Conservation (phyloP, 2,888 invertebrate species). For the Cataglyphis albicans region DNA sequence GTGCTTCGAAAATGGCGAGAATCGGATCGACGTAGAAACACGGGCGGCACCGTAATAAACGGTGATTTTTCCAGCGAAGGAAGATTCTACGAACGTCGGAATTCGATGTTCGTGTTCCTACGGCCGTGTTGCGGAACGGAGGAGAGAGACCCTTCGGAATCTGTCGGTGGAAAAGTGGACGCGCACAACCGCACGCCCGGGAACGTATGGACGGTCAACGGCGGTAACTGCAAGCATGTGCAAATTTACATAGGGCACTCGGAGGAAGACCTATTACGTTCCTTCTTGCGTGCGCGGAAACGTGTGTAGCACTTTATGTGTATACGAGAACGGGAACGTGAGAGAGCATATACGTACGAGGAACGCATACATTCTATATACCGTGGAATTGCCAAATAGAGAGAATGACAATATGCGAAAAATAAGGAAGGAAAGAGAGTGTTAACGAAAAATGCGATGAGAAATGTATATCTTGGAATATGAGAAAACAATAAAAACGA, state of each 20-base stretch:
- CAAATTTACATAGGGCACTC: constrained; percentile 74
- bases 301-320: background rate
- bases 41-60: constrained; percentile 16
- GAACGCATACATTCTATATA: constrained; percentile 32
- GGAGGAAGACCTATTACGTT: constrained; percentile 75
- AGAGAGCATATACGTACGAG: constrained; percentile 14
- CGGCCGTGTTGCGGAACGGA: constrained; percentile 18
- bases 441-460: background rate
- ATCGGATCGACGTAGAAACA: constrained; percentile 9
- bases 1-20: constrained; percentile 31
- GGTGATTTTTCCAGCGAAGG: constrained; percentile 18
- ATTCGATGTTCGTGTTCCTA: constrained; percentile 56
- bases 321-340: background rate
- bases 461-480: constrained; percentile 29
- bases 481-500: background rate
- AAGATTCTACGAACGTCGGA: constrained; percentile 21
- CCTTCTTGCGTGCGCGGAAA: constrained; percentile 55
- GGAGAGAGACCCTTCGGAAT: constrained; percentile 64
- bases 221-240: constrained; percentile 71
- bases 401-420: constrained; percentile 13
- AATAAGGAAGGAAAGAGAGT: background rate
- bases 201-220: constrained; percentile 62
- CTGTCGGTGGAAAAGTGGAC: constrained; percentile 59
- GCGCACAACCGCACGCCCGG: constrained; percentile 56
- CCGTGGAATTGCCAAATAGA: constrained; percentile 51